Evolutionary conservation across 1,140 invertebrate genomes (phyloP), one percentile per base, ranked within the genome.

Genomic region (Pseudomyrmex concolor): DNA sequence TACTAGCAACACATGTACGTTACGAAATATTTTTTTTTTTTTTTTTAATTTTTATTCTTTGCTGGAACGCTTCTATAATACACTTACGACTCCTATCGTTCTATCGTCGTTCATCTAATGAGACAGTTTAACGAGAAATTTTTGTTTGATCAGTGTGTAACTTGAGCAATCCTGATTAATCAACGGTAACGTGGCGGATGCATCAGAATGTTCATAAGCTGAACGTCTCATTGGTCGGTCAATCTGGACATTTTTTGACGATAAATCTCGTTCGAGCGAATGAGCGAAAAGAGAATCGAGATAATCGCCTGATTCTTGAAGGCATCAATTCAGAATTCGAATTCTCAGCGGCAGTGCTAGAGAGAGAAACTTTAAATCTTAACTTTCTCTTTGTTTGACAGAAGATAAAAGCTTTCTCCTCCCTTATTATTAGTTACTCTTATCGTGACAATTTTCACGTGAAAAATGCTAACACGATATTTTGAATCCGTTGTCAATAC

Each of bases 301-400:
- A 77, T 71, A 59, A 78, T 78, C 78, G 48, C 43, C 54, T 82
- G 67, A 54, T 71, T 70, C 45, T 66, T 71, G 54, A 71, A 50
- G 71, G 57, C 55, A 74, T 45, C 25, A 66, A 15, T 80, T 74
- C 54, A 76, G 48, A 76, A 84, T 66, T 74, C 64, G 64, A 76
- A 84, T n/a, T 63, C 59, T 86, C 55, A 5, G 43, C 66, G 85
- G 51, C 84, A 83, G 71, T 87, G 86, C 51, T 84, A 48, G 13
- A 51, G 51, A 43, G 25, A 86, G 25, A 54, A 80, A 8, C 45
- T 55, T 12, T 54, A 12, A 17, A 60, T 70, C 51, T 7, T 5
- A 34, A 34, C 4, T 34, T 34, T 34, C 34, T 34, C 34, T 34
- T 34, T 7, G 34, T 34, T 34, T 34, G 34, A 34, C 34, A 34